Conservation (phyloP, 2,797 vertebrate species). For the Denticeps clupeoides region DNA sequence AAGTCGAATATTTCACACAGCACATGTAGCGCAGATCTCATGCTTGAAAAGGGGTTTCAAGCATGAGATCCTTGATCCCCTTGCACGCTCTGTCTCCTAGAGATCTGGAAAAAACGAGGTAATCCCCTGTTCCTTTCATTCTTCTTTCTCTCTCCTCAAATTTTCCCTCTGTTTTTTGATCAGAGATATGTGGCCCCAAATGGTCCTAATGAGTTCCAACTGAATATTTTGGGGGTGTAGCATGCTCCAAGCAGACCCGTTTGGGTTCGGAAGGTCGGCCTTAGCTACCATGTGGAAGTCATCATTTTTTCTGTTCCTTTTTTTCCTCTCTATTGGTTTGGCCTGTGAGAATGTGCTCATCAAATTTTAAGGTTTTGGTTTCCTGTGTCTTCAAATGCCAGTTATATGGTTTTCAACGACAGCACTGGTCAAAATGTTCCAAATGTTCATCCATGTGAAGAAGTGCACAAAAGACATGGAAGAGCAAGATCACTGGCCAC, state of each 20-base stretch:
- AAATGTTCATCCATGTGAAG: too few relatives aligned
- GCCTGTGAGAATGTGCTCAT: conserved; percentile 26
- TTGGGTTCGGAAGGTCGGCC: conserved; percentile 30
- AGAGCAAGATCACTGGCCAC: too few relatives aligned
- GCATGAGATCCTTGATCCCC: too few relatives aligned
- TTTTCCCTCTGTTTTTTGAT: conserved; percentile 48
- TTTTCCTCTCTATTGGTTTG: neutral
- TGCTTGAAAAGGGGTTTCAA: too few relatives aligned
- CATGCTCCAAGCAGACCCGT: conserved; percentile 36
- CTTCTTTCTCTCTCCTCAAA: conserved; percentile 23
- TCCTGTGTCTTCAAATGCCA: neutral
- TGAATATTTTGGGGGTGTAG: conserved; percentile 45
- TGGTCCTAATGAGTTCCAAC: conserved; percentile 55
- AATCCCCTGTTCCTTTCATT: conserved; percentile 7
- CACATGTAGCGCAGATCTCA: too few relatives aligned
- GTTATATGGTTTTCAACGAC: neutral
- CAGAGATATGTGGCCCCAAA: conserved; percentile 45
- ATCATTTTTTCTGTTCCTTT: conserved; percentile 35
- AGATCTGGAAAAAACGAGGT: conserved; percentile 2
- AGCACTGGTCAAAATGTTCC: neutral
- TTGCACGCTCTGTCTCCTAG: too few relatives aligned
- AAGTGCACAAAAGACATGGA: too few relatives aligned
- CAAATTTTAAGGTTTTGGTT: conserved; percentile 19
- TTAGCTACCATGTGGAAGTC: conserved; percentile 37
- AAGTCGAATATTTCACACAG: too few relatives aligned